Percentiles rank a stretch among this genome's conserved stretches.
phyloP scores from a whole-genome alignment of 2,888 invertebrate genomes.

The Ptilodon capucinus region DNA sequence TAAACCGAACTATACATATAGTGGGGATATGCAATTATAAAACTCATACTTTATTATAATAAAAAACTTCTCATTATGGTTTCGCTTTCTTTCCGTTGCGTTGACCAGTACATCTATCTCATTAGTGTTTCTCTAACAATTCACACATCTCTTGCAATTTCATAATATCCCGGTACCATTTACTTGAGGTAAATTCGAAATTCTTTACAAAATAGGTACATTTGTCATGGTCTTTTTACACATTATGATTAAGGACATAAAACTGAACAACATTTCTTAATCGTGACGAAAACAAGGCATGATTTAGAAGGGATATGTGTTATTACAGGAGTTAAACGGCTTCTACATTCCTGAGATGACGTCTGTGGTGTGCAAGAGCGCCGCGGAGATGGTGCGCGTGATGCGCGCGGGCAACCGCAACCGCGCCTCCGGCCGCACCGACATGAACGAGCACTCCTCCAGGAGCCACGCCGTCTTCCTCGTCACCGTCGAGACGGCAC shows the following conservation, averaged over 20 bases:
- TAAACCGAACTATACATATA: too few species aligned
- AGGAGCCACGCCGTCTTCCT: slow-evolving; percentile 99
- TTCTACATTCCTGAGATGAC: slow-evolving; percentile 98
- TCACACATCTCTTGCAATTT: slow-evolving; percentile 7
- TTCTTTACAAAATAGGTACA: neutral
- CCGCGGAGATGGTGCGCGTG: slow-evolving; percentile 95
- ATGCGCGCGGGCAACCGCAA: slow-evolving; percentile 97
- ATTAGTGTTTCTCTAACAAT: slow-evolving; percentile 12
- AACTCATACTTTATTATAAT: slow-evolving; percentile 15
- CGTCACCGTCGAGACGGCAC: slow-evolving; percentile 95
- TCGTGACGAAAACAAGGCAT: too few species aligned
- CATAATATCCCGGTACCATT: slow-evolving; percentile 5
- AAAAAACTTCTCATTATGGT: slow-evolving; percentile 18
- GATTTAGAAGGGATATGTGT: neutral
- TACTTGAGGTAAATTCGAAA: neutral
- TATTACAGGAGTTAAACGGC: slow-evolving; percentile 84
- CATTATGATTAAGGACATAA: too few species aligned
- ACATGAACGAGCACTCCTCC: slow-evolving; percentile 99
- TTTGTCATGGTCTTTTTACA: neutral
- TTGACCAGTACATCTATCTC: slow-evolving; percentile 8
- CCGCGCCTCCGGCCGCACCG: slow-evolving; percentile 96
- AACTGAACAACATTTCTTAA: too few species aligned
- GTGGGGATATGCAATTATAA: slow-evolving; percentile 18
- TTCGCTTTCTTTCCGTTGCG: slow-evolving; percentile 29
- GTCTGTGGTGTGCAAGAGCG: slow-evolving; percentile 96